Base-by-base conservation (phyloP, 2,888 invertebrate species). In the Abrostola tripartita region DNA sequence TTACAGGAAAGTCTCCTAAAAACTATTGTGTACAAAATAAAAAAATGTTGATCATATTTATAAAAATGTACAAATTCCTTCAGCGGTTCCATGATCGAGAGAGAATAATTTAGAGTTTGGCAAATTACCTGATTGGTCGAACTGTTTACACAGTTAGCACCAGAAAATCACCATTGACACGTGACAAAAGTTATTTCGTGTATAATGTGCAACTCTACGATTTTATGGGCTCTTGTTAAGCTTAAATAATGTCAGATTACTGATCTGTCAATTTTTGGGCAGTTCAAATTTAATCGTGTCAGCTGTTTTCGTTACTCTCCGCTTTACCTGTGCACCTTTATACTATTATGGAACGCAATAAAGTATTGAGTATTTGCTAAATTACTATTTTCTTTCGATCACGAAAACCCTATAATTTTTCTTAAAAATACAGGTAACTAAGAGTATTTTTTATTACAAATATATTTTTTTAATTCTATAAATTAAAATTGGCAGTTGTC, bases 401-500 rank as follows among this genome's bases (percentile, higher is more conserved):
- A 64, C 55, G 73, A 56, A 63, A 6, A 56, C 53, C 70, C 41
- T 9, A n/a, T 52, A 60, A 11, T 61, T 73, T 81, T 78, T 68
- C 58, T 72, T 74, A 72, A 68, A 68, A 66, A 54, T 81, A 78
- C 66, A 76, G 90, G 90, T 91, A 91, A 92, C 91, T 88, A 80
- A 87, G 81, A 87, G 84, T 86, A 88, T 87, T 85, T 71, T 78
- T 73, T 62, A 71, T 52, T 68, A 66, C 53, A 64, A 56, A 54
- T 42, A 63, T 61, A 41, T 61, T 61, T 70, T 70, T 71, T 65
- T 71, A 66, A 55, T 75, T 55, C 63, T 77, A 79, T 78, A 81
- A 79, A 78, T 81, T 69, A 79, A 57, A 79, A 77, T 84, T 88
- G 90, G 90, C 90, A 90, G 89, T 88, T 85, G 77, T 78, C 38